Percentiles rank a stretch among this genome's conserved stretches.
Conservation (phyloP, 2,797 vertebrate species). For the Morus bassanus region DNA sequence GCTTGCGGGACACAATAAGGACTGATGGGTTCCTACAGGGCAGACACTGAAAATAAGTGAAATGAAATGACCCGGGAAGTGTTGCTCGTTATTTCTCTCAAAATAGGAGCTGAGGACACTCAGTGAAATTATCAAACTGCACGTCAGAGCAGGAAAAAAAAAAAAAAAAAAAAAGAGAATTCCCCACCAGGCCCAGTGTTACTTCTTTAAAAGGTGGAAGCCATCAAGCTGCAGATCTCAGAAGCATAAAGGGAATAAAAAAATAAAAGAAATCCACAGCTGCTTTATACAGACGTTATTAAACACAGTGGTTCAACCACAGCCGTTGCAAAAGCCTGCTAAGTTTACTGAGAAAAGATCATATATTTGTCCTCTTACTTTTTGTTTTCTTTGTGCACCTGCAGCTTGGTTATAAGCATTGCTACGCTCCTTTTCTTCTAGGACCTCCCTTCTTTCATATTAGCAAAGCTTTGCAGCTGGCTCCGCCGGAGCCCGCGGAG, state of each 20-base stretch:
- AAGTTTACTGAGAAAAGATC: neutral
- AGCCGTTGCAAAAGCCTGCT: neutral
- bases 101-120: neutral
- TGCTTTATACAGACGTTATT: neutral
- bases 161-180: neutral
- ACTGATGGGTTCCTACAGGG: neutral
- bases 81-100: rapidly evolving
- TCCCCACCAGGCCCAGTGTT: no score
- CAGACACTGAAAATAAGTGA: neutral
- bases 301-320: rapidly evolving
- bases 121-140: neutral
- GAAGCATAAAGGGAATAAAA: neutral
- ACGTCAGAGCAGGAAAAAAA: rapidly evolving
- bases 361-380: neutral
- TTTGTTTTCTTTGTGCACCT: neutral
- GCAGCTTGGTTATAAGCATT: no score
- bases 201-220: neutral
- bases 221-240: neutral
- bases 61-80: neutral
- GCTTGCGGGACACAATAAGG: rapidly evolving
- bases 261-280: neutral
- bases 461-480: neutral
- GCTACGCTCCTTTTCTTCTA: rapidly evolving
- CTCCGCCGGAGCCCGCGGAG: neutral
- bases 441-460: no score